A percentile compares a stretch with the other conserved stretches of the same genome.
Conservation (phyloP, 2,888 invertebrate species). For the Dusona sp. region DNA sequence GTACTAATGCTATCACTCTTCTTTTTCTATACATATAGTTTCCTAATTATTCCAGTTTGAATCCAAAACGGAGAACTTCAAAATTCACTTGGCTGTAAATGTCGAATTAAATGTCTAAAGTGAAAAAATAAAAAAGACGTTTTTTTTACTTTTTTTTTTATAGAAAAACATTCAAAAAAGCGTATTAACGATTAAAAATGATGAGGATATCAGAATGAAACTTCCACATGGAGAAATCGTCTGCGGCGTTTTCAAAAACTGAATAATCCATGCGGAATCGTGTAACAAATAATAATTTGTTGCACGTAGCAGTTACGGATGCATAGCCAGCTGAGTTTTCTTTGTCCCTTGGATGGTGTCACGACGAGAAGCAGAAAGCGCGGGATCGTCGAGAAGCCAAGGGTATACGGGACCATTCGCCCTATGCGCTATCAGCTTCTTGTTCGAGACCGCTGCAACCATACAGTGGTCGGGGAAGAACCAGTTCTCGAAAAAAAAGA, state of each 20-base stretch:
- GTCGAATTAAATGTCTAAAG: no score
- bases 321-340: slow-evolving; percentile 31
- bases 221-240: no score
- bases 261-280: neutral
- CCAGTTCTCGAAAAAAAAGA: slow-evolving; percentile 74
- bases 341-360: slow-evolving; percentile 72
- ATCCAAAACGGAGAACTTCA: no score
- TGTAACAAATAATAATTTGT: neutral
- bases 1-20: no score
- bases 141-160: no score
- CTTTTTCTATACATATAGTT: no score
- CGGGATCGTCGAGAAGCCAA: slow-evolving; percentile 79
- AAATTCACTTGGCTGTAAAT: neutral
- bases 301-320: slow-evolving; percentile 7
- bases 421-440: slow-evolving; percentile 56
- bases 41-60: no score
- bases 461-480: slow-evolving; percentile 72
- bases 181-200: no score
- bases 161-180: no score
- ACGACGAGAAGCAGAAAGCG: slow-evolving; percentile 76
- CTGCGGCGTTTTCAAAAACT: neutral
- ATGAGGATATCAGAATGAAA: no score
- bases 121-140: no score
- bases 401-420: slow-evolving; percentile 71
- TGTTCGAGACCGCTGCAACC: slow-evolving; percentile 34